Base-by-base conservation (phyloP, 53 echinoderm and acorn worm genomes). In the Henricia sp. region DNA sequence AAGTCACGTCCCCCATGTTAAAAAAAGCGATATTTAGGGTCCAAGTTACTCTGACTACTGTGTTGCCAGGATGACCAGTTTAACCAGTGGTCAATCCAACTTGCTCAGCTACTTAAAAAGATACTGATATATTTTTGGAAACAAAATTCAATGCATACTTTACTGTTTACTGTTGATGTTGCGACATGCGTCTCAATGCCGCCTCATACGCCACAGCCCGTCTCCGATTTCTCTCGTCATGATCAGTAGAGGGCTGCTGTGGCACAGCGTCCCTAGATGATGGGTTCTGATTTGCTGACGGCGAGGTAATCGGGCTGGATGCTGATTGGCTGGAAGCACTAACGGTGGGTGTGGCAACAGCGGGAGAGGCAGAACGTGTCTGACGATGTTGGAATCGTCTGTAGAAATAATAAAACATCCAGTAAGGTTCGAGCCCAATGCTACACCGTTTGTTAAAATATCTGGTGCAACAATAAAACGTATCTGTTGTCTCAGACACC, bases 141-240 rank as follows among this genome's bases (percentile, higher is more conserved):
- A 44, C 44, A 44, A 44, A 44, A 44, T 44, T 44, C 13, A 13
- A 9, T 44, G 44, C 44, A 44, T 9, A 44, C 13, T 44, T 13
- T 44, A 1, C 20, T 37, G 17, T 19, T 67, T 67, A 52, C 68
- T 91, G 89, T 56, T 87, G 90, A n/a, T n/a, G n/a, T 36, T 91
- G 91, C 16, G 74, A 58, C 72, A 97, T 85, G 44, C 97, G 73
- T 11, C 94, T 74, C 2, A 93, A 86, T 11, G 97, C 94, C 6
- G 97, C 97, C 71, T 92, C 88, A 17, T 92, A 71, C 0, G 94
- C 92, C 4, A 84, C 90, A 3, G 86, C 77, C 35, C 97, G 68
- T 21, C 91, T 51, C 26, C 88, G 67, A 32, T 75, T 72, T 27
- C 89, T 77, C 12, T 77, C 92, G 10, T 82, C 69, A 39, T 87